Conservation (phyloP, 2,797 vertebrate genomes). For the Silurus aristotelis region DNA sequence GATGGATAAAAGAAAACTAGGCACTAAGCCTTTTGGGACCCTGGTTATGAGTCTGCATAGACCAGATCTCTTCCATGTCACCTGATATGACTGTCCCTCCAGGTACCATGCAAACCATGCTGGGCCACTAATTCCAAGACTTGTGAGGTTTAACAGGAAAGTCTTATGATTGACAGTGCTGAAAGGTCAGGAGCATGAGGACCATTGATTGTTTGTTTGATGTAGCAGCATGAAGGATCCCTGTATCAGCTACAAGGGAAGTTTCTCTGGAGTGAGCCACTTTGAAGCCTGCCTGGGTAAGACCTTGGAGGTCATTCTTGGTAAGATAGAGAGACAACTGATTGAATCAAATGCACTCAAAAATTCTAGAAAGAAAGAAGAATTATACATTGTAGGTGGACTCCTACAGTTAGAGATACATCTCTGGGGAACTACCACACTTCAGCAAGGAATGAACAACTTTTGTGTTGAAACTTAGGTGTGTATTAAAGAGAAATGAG, state of each 20-base stretch:
- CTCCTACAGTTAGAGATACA: background rate
- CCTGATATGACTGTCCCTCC: background rate
- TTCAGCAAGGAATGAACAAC: constrained; percentile 22
- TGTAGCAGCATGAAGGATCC: background rate
- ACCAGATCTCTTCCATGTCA: background rate
- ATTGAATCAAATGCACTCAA: background rate
- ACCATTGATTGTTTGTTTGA: background rate
- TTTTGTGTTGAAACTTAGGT: constrained; percentile 9
- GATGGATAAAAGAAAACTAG: background rate
- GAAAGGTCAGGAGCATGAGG: constrained; percentile 3
- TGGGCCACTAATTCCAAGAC: background rate
- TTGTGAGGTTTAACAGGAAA: background rate
- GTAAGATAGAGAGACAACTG: background rate
- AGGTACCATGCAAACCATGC: background rate
- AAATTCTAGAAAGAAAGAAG: constrained; percentile 9
- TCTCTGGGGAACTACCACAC: constrained; percentile 30
- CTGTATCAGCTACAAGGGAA: background rate
- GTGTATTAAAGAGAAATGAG: constrained; percentile 35
- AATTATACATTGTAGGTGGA: constrained; percentile 12
- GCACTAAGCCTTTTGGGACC: background rate
- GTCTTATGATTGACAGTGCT: constrained; percentile 2
- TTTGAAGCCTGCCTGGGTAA: background rate
- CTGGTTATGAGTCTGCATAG: background rate
- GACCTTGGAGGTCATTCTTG: background rate
- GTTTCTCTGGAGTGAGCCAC: background rate